Evolutionary conservation across 2,888 invertebrate genomes (phyloP).

Genomic region (Acleris laterana): DNA sequence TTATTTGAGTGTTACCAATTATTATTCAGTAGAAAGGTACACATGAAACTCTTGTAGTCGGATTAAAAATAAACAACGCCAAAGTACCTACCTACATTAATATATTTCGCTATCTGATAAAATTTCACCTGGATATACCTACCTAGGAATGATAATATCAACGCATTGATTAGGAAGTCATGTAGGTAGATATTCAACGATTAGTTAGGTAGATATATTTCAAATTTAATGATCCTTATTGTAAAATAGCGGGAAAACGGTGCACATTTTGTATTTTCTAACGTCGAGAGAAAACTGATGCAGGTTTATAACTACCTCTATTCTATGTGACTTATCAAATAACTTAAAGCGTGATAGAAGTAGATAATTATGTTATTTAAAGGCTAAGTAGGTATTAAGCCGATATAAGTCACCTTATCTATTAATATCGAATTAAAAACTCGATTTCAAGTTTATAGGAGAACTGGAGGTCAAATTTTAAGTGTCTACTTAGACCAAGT

Average conservation of each 20-base stretch:
- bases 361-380: background rate
- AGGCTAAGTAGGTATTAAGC: conserved; percentile 1
- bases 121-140: background rate
- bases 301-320: background rate
- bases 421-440: conserved; percentile 26
- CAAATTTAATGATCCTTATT: too few species aligned
- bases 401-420: conserved; percentile 21
- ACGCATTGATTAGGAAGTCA: conserved; percentile 1
- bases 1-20: too few species aligned
- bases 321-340: background rate
- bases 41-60: background rate
- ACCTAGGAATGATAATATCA: background rate
- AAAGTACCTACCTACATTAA: background rate
- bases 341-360: background rate
- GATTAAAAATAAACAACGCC: conserved; percentile 13
- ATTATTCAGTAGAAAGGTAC: too few species aligned
- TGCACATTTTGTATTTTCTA: too few species aligned
- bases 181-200: background rate
- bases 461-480: conserved; percentile 27
- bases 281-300: too few species aligned
- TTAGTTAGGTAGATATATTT: too few species aligned
- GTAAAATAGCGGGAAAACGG: too few species aligned
- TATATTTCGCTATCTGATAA: conserved; percentile 5
- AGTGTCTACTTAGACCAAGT: background rate
- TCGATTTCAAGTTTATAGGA: conserved; percentile 22